Conservation (phyloP, 2,888 invertebrate genomes). For the Operophtera brumata region DNA sequence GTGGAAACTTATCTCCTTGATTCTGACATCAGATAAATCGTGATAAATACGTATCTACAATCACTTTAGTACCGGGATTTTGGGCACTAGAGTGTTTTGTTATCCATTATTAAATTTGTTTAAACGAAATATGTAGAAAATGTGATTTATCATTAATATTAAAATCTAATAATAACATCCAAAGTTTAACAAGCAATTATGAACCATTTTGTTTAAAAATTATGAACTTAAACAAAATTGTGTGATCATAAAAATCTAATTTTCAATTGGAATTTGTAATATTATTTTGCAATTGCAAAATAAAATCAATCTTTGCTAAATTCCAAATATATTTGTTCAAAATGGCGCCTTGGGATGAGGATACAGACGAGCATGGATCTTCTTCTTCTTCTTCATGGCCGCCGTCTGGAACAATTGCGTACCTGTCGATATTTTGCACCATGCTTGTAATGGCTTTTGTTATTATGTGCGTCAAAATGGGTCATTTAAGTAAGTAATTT, state of each 20-base stretch:
- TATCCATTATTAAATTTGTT: too few species aligned
- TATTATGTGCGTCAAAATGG: constrained; percentile 56
- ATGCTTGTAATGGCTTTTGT: constrained; percentile 53
- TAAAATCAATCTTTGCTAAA: neutral
- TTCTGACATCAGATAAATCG: too few species aligned
- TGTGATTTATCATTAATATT: neutral
- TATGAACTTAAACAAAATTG: constrained; percentile 31
- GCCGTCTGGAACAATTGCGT: constrained; percentile 14
- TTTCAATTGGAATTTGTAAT: too few species aligned
- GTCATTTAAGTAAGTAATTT: constrained; percentile 45
- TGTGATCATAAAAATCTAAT: constrained; percentile 23
- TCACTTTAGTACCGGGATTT: too few species aligned
- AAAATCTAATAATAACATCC: neutral
- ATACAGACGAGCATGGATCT: constrained; percentile 6
- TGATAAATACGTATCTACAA: too few species aligned
- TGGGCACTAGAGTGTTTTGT: too few species aligned
- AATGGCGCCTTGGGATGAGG: too few species aligned
- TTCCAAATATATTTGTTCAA: too few species aligned
- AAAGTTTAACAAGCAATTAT: constrained; percentile 6
- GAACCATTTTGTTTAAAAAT: constrained; percentile 24
- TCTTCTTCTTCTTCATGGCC: neutral
- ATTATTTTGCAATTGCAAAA: constrained; percentile 3
- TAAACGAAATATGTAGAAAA: neutral
- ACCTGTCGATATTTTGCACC: constrained; percentile 41
- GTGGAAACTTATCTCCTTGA: too few species aligned